Evolutionary conservation across 2,113 vertebrate genomes (phyloP).

Genomic region (Montifringilla adamsi): DNA sequence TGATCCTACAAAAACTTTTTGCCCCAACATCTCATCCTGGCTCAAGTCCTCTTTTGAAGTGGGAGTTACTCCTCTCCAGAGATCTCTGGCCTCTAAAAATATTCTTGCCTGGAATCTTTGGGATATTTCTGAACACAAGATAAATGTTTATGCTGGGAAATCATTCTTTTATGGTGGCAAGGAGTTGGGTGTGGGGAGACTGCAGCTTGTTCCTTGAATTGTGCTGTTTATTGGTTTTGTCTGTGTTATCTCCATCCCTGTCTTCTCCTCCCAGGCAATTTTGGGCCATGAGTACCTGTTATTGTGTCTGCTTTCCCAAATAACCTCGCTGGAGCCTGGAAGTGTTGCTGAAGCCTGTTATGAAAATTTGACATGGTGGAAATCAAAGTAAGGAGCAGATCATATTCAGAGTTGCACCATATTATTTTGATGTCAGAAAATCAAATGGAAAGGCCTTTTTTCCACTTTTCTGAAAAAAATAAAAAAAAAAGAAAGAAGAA

Average conservation of each 20-base stretch:
- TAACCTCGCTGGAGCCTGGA: neutral
- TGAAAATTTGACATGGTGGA: neutral
- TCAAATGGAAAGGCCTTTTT: slow-evolving; percentile 24
- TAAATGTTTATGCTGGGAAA: neutral
- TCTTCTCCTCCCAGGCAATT: neutral
- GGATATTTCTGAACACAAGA: neutral
- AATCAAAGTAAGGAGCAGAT: neutral
- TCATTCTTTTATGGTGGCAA: neutral
- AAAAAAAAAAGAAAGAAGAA: neutral
- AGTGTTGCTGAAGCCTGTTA: neutral
- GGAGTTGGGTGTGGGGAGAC: neutral
- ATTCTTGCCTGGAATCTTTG: neutral
- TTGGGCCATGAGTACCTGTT: neutral
- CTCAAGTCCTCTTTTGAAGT: neutral
- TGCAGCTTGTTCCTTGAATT: neutral
- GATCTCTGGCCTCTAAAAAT: neutral
- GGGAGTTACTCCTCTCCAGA: neutral
- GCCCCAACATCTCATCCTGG: neutral
- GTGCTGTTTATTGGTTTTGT: neutral
- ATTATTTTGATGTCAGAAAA: slow-evolving; percentile 32
- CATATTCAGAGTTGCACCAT: neutral
- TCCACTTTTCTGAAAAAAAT: neutral
- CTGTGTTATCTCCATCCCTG: neutral
- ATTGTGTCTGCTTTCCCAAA: neutral
- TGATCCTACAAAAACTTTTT: neutral